Evolutionary conservation across 2,113 vertebrate species (phyloP).

Genomic region (Gadus macrocephalus): DNA sequence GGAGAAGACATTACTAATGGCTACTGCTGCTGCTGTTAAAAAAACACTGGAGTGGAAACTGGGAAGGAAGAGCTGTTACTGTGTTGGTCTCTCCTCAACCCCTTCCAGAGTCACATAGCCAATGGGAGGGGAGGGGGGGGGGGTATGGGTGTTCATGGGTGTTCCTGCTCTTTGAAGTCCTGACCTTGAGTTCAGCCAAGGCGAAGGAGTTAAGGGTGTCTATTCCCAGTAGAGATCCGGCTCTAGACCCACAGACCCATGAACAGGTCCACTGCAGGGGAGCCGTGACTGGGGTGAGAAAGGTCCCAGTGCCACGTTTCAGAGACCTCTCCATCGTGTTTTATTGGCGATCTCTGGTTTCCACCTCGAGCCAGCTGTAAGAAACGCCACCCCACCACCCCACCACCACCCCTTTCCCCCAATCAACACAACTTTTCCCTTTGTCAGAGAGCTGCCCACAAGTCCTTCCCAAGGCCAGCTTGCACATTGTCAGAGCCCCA

Average conservation of each 20-base stretch:
- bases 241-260: slow-evolving; percentile 27
- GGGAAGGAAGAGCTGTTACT: slow-evolving; percentile 40
- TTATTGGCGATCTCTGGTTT: slow-evolving; percentile 55
- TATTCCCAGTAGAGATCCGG: slow-evolving; percentile 43
- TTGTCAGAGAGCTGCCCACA: slow-evolving; percentile 8
- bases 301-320: slow-evolving; percentile 35
- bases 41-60: slow-evolving; percentile 55
- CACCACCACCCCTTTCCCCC: slow-evolving; percentile 16
- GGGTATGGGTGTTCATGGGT: slow-evolving; percentile 3
- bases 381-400: slow-evolving; percentile 24
- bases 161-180: slow-evolving; percentile 52
- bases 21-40: slow-evolving; percentile 31
- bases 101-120: slow-evolving; percentile 26
- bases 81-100: slow-evolving; percentile 33
- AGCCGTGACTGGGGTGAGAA: slow-evolving; percentile 25
- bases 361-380: slow-evolving; percentile 47
- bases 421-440: slow-evolving; percentile 5
- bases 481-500: neutral
- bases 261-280: slow-evolving; percentile 23
- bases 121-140: slow-evolving; percentile 9
- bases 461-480: neutral
- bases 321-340: slow-evolving; percentile 29
- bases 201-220: slow-evolving; percentile 43
- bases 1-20: slow-evolving; percentile 54
- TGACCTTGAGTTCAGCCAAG: slow-evolving; percentile 50